These are phyloP conservation scores for Drosophila jambulina DNA, from an alignment of 1,140 invertebrate species.

Conservation along the genomic window DNA sequence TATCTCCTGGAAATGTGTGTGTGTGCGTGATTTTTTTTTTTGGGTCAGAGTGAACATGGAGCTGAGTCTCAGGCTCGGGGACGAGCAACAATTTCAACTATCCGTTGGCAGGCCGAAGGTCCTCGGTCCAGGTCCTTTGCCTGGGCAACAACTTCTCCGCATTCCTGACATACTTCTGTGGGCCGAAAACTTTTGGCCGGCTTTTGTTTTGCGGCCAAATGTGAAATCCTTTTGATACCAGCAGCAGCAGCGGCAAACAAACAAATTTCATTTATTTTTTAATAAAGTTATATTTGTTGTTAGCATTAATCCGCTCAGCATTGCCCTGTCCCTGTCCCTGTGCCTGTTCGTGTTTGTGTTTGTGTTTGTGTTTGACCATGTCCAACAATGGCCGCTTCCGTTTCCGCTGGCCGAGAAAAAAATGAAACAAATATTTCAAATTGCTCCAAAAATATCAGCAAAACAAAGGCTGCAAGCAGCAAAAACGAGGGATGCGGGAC, in stretches of 20 bases:
- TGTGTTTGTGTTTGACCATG: constrained; percentile 69
- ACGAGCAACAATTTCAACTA: constrained; percentile 67
- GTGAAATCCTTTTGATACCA: constrained; percentile 54
- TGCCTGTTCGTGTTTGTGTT: constrained; percentile 28
- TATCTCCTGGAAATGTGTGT: constrained; percentile 22
- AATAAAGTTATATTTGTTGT: constrained; percentile 84
- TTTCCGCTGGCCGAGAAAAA: constrained; percentile 61
- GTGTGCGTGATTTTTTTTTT: not conserved
- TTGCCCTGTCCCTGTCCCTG: constrained; percentile 9
- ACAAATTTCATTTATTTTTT: constrained; percentile 83
- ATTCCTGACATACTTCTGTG: constrained; percentile 72
- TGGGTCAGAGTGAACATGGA: constrained; percentile 38
- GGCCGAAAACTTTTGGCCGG: constrained; percentile 10
- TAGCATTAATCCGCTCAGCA: constrained; percentile 65
- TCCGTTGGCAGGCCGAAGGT: constrained; percentile 38
- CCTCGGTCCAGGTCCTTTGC: constrained; percentile 42
- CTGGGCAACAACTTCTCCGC: constrained; percentile 4
- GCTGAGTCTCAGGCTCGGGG: constrained; percentile 13
- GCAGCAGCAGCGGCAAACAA: constrained; percentile 35
- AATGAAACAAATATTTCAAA: constrained; percentile 64
- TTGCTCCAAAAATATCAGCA: constrained; percentile 52
- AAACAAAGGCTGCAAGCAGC: constrained; percentile 11
- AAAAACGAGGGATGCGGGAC: not conserved
- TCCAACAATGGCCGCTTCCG: constrained; percentile 77
- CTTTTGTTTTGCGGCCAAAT: constrained; percentile 65